phyloP scores from a whole-genome alignment of 2,797 vertebrate genomes.

The Parambassis ranga region DNA sequence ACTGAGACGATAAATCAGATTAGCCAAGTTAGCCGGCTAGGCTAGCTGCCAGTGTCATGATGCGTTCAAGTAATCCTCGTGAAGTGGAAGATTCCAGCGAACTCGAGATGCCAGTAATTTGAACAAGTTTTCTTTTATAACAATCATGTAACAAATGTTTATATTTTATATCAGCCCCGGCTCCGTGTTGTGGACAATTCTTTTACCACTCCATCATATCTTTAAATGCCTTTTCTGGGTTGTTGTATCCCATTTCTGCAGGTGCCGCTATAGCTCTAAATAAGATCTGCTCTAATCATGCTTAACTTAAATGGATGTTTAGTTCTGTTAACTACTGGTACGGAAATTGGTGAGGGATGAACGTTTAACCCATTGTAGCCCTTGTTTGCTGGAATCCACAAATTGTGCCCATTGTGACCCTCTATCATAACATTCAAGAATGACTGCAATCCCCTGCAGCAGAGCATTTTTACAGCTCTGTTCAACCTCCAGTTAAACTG shows the following conservation, averaged over 20 bases:
- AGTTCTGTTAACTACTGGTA: neutral
- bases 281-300: neutral
- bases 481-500: neutral
- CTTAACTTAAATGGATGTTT: neutral
- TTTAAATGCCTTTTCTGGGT: too few species aligned
- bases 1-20: conserved; percentile 71
- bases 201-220: neutral
- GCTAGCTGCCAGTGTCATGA: conserved; percentile 60
- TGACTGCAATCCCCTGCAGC: too few species aligned
- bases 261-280: too few species aligned
- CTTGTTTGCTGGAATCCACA: neutral
- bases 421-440: too few species aligned
- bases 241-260: too few species aligned
- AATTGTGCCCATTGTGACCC: neutral
- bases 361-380: neutral
- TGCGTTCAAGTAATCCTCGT: conserved; percentile 40
- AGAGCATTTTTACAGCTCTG: neutral
- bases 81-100: rapidly evolving
- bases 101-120: rapidly evolving
- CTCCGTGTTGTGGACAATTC: neutral
- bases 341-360: neutral
- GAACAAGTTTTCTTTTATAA: too few species aligned
- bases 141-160: too few species aligned
- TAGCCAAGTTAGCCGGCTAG: conserved; percentile 64
- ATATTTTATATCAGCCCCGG: neutral